Evolutionary conservation across 2,797 vertebrate species (phyloP).

Genomic region (Brotula barbata): DNA sequence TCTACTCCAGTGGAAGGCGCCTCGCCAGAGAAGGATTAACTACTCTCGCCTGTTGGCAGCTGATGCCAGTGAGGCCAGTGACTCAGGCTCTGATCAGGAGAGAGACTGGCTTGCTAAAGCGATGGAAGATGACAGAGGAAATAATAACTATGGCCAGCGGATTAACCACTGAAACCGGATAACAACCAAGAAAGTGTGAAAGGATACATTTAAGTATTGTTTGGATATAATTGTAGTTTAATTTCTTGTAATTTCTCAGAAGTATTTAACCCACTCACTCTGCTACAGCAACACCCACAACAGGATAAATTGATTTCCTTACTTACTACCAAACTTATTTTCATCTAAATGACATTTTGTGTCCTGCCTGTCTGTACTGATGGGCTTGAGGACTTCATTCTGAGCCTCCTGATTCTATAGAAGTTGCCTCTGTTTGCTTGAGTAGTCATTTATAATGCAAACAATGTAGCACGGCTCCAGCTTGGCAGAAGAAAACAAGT

Average conservation of each 20-base stretch:
- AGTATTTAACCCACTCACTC: not conserved
- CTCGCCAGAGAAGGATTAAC: conserved; percentile 84
- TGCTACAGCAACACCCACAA: not conserved
- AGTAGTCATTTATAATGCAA: conserved; percentile 26
- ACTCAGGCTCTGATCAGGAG: conserved; percentile 85
- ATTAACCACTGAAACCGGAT: conserved; percentile 19
- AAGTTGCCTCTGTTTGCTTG: conserved; percentile 23
- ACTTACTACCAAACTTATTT: conserved; percentile 2
- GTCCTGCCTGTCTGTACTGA: not conserved
- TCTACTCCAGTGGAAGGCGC: conserved; percentile 79
- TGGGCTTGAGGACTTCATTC: conserved; percentile 18
- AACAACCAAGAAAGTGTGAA: not conserved
- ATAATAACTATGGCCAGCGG: conserved; percentile 54
- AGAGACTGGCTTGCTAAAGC: conserved; percentile 90
- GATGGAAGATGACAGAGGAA: conserved; percentile 78
- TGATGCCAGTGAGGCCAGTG: conserved; percentile 83
- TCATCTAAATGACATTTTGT: conserved; percentile 2
- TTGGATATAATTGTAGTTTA: too few species aligned
- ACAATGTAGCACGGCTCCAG: conserved; percentile 30
- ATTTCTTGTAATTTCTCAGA: not conserved
- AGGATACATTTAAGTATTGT: not conserved
- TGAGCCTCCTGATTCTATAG: conserved; percentile 7
- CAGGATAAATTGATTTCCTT: not conserved
- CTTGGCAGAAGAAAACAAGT: conserved; percentile 5
- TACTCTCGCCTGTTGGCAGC: conserved; percentile 86